Conservation (phyloP, 1,140 invertebrate species). For the Habropoda laboriosa region DNA sequence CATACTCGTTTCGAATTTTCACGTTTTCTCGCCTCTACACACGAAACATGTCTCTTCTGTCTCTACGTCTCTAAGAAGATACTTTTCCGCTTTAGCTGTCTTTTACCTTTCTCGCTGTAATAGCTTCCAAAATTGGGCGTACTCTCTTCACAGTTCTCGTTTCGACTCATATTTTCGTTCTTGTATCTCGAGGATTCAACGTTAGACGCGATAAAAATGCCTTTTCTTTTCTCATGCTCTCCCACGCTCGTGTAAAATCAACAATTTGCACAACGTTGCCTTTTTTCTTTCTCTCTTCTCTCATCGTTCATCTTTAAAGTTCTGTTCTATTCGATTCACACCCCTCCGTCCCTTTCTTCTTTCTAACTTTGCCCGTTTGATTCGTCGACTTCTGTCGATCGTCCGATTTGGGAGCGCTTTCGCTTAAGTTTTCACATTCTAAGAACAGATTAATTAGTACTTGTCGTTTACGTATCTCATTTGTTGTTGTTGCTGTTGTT, state of each 20-base stretch:
- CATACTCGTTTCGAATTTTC: constrained; percentile 33
- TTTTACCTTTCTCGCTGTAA: constrained; percentile 6
- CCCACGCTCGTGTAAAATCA: not conserved
- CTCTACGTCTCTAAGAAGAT: constrained; percentile 10
- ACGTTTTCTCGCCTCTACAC: constrained; percentile 19
- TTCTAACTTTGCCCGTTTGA: no score
- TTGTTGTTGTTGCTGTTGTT: no score
- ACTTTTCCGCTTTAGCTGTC: constrained; percentile 40
- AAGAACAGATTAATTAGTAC: constrained; percentile 12
- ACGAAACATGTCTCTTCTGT: constrained; percentile 28
- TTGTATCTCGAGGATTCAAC: not conserved
- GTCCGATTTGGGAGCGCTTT: constrained; percentile 36
- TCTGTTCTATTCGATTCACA: not conserved
- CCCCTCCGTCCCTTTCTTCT: not conserved
- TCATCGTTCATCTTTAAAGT: not conserved
- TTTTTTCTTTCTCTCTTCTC: not conserved
- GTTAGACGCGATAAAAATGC: not conserved
- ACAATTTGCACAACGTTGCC: not conserved
- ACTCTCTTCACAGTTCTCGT: not conserved
- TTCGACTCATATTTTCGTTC: not conserved
- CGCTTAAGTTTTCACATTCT: constrained; percentile 5
- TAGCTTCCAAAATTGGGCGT: constrained; percentile 33
- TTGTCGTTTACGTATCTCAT: constrained; percentile 17
- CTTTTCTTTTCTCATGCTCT: not conserved
- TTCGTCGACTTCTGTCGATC: not conserved